phyloP scores from a whole-genome alignment of 1,140 invertebrate genomes.

The Monomorium pharaonis region DNA sequence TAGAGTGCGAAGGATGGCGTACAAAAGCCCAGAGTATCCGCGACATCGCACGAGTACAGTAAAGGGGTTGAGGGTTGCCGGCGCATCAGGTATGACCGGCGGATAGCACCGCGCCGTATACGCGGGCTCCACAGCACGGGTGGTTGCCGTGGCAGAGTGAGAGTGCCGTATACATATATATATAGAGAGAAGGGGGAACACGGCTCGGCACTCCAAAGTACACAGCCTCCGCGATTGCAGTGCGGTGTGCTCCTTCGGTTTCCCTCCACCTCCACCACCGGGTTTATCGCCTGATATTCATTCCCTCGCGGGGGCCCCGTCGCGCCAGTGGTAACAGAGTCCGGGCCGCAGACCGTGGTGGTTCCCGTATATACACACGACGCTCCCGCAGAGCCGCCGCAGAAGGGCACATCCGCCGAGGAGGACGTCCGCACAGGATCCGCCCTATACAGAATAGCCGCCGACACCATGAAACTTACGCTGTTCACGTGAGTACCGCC shows the following conservation, averaged over 20 bases:
- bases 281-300: slow-evolving; percentile 72
- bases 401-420: slow-evolving; percentile 27
- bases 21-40: not conserved
- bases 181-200: slow-evolving; percentile 81
- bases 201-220: slow-evolving; percentile 80
- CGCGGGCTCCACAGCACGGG: slow-evolving; percentile 63
- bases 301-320: slow-evolving; percentile 72
- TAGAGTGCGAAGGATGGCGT: not conserved
- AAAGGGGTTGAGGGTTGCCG: slow-evolving; percentile 37
- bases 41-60: slow-evolving; percentile 3
- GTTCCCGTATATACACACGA: no score
- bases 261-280: slow-evolving; percentile 68
- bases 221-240: slow-evolving; percentile 82
- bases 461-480: slow-evolving; percentile 74
- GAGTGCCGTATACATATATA: slow-evolving; percentile 80
- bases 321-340: slow-evolving; percentile 70
- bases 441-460: slow-evolving; percentile 12
- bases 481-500: slow-evolving; percentile 76
- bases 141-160: slow-evolving; percentile 74
- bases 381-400: slow-evolving; percentile 3
- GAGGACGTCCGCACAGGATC: not conserved
- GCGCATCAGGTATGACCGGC: slow-evolving; percentile 47
- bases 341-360: slow-evolving; percentile 50
- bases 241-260: slow-evolving; percentile 75
- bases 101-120: slow-evolving; percentile 2